A percentile compares a stretch with the other conserved stretches of the same genome.
Conservation (phyloP, 2,888 invertebrate genomes). For the Heteromurus nitidus region DNA sequence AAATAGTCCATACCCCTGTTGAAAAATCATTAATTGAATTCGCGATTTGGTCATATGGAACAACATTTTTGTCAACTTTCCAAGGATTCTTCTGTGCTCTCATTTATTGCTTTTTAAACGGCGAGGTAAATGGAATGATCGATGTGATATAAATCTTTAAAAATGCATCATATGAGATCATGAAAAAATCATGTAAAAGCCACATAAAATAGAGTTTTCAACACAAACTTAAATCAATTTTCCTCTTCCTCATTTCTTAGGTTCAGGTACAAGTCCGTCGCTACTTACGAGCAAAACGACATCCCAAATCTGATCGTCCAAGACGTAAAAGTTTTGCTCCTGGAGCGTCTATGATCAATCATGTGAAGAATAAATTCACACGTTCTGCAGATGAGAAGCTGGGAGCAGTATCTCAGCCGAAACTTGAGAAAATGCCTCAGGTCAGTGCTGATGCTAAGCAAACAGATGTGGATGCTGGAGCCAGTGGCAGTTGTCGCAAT, state of each 20-base stretch:
- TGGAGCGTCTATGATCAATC: conserved; percentile 37
- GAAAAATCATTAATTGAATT: conserved; percentile 74
- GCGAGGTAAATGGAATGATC: conserved; percentile 74
- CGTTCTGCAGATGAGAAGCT: too few relatives aligned
- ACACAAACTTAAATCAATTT: not conserved
- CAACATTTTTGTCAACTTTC: conserved; percentile 74
- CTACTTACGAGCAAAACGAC: conserved; percentile 27
- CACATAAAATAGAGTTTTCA: not conserved
- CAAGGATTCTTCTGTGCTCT: conserved; percentile 75
- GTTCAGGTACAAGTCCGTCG: conserved; percentile 44
- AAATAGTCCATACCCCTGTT: conserved; percentile 74
- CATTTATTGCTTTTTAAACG: conserved; percentile 75
- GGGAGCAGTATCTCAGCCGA: not conserved
- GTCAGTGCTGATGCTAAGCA: conserved; percentile 21
- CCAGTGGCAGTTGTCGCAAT: not conserved
- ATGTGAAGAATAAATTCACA: conserved; percentile 13
- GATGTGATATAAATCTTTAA: too few relatives aligned
- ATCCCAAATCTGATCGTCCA: conserved; percentile 29
- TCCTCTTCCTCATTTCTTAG: conserved; percentile 22
- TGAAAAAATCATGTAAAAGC: not conserved
- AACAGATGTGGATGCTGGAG: not conserved
- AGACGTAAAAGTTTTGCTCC: conserved; percentile 40
- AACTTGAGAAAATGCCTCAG: conserved; percentile 22
- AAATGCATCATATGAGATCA: not conserved
- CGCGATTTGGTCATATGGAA: conserved; percentile 75